phyloP scores from a whole-genome alignment of 1,140 invertebrate genomes.

The Atta cephalotes region DNA sequence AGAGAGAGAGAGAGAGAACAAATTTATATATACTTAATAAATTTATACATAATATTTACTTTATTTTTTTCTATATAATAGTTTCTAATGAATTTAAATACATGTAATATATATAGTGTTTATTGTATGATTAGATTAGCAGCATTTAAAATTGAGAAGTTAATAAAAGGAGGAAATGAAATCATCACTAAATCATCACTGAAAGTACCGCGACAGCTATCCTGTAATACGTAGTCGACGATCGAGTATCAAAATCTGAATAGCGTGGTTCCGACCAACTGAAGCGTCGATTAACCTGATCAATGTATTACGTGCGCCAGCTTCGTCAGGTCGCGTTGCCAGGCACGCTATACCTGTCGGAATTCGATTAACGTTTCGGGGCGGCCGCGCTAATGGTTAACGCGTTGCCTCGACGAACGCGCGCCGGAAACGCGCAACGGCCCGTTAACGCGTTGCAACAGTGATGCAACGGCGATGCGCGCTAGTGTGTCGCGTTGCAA shows the following conservation, averaged over 20 bases:
- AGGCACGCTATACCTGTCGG: conserved; percentile 61
- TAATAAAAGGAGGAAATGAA: not conserved
- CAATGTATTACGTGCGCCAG: conserved; percentile 74
- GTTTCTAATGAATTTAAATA: not conserved
- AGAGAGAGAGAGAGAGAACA: no score
- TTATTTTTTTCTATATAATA: not conserved
- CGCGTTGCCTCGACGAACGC: conserved; percentile 43
- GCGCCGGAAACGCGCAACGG: conserved; percentile 45
- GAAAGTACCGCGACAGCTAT: conserved; percentile 30
- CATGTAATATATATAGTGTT: not conserved
- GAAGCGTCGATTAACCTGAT: conserved; percentile 76
- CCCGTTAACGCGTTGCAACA: conserved; percentile 44
- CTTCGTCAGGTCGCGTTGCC: conserved; percentile 65
- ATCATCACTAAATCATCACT: not conserved
- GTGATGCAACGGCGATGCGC: not conserved
- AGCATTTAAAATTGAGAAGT: not conserved
- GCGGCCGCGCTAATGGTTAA: conserved; percentile 63
- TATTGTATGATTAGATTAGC: not conserved
- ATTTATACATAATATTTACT: not conserved
- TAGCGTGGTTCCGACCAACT: conserved; percentile 66
- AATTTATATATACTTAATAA: not conserved
- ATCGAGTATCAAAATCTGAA: conserved; percentile 66
- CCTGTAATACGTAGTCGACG: conserved; percentile 58
- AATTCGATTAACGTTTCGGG: conserved; percentile 74
- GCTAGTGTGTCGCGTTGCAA: conserved; percentile 23